Evolutionary conservation across 1,140 invertebrate genomes (phyloP), one percentile per base, ranked within the genome.

Genomic region (Drosophila miranda): DNA sequence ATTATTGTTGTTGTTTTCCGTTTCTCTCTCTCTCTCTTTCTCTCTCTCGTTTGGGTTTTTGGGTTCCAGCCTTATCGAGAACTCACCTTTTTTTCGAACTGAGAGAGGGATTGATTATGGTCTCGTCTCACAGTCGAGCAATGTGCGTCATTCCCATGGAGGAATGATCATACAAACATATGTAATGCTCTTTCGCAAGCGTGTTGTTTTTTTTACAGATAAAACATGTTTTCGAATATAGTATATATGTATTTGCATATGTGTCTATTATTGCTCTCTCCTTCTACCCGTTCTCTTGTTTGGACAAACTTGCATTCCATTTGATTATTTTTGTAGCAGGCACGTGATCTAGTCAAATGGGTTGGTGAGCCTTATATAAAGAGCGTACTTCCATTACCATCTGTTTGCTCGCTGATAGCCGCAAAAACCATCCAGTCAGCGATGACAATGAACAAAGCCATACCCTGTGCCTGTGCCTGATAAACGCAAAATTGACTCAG

Each of bases 401-500:
- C 64, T 68, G 64, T 56, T 68, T 68, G 62, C 7, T 34, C 14
- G 50, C 44, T 68, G 64, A 68, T 68, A 68, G 30, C 44, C 11
- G 30, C 42, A 68, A 48, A 48, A 55, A 48, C n/a, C 64, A 67
- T 55, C 44, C 68, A 64, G 14, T 6, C 14, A 13, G 23, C 49
- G 16, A 54, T 67, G 64, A 67, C 44, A 63, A 51, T 43, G 63
- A 52, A 34, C 55, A 68, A 55, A 42, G 50, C 23, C 3, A 26
- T 26, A 26, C 4, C 43, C 16, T 48, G 26, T 41, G 4, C 43
- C 16, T 48, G 26, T 41, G 14, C 16, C 62, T 68, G 61, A 68
- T 68, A 68, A 67, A 42, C 48, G 64, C 50, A 1, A 55, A 67
- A 67, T 68, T 68, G 50, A 67, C 50, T 68, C 62, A 54, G 61